A percentile compares a stretch with the other conserved stretches of the same genome.
Evolutionary conservation across 2,797 vertebrate species (phyloP).

Genomic region (Calcarius lapponicus): DNA sequence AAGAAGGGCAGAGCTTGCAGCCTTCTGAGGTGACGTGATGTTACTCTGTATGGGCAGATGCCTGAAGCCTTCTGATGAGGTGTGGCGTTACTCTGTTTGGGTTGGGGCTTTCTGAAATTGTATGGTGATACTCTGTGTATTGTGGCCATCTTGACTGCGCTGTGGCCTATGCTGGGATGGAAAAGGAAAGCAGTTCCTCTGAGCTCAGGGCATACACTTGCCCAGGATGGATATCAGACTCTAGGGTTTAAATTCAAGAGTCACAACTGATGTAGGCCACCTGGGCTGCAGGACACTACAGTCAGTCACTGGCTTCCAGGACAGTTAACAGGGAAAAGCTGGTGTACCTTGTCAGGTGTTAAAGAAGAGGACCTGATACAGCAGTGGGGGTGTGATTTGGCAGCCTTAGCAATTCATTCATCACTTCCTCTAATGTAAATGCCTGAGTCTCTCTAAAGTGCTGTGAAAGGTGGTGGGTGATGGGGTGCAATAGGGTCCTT

Average conservation of each 20-base stretch:
- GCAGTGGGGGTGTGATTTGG: background rate
- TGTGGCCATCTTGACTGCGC: rapidly evolving
- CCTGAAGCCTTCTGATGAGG: background rate
- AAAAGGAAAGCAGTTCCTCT: background rate
- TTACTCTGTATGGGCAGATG: background rate
- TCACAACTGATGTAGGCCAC: background rate
- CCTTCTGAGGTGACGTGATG: background rate
- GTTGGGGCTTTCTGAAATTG: background rate
- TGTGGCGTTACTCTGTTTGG: too few relatives aligned
- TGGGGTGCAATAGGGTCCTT: background rate
- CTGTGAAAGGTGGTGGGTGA: background rate
- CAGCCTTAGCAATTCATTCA: background rate
- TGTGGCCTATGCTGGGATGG: background rate
- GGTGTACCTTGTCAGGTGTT: background rate
- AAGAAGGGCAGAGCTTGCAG: background rate
- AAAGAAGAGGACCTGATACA: background rate
- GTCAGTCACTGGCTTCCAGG: background rate
- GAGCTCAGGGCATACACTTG: background rate
- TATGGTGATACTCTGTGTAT: background rate
- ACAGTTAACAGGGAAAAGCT: background rate
- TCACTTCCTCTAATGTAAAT: background rate
- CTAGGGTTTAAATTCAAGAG: background rate
- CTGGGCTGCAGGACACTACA: background rate
- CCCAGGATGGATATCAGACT: background rate
- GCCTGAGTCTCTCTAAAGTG: background rate